Evolutionary conservation across 2,888 invertebrate species (phyloP).

Genomic region (Argyra leucocephala): DNA sequence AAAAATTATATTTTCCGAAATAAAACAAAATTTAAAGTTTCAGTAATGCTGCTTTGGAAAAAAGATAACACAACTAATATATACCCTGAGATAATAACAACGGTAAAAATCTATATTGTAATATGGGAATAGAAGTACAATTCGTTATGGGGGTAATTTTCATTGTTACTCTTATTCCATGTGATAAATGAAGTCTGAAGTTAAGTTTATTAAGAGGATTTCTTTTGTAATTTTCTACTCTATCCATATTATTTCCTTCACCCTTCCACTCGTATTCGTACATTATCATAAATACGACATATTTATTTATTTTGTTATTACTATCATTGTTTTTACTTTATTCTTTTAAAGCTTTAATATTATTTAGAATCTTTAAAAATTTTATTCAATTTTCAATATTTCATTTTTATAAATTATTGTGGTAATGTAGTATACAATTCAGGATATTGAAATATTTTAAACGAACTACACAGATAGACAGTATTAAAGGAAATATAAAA

Average conservation of each 20-base stretch:
- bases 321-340: not conserved
- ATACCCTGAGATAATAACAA: too few species aligned
- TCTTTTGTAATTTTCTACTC: too few species aligned
- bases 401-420: not conserved
- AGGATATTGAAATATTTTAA: not conserved
- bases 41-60: too few species aligned
- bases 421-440: not conserved
- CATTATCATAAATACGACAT: not conserved
- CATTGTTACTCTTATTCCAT: not conserved
- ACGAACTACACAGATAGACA: too few species aligned
- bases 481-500: too few species aligned
- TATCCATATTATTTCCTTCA: too few species aligned
- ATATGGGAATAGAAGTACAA: too few species aligned
- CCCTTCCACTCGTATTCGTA: not conserved
- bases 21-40: too few species aligned
- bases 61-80: too few species aligned
- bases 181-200: not conserved
- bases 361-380: not conserved
- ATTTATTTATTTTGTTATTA: not conserved
- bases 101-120: too few species aligned
- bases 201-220: slow-evolving; percentile 1
- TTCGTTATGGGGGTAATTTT: not conserved
- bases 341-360: not conserved
- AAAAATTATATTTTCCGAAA: too few species aligned
- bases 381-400: not conserved